These are phyloP conservation scores for Argyrosomus japonicus DNA, from an alignment of 2,113 vertebrate genomes.

Conservation along the genomic window DNA sequence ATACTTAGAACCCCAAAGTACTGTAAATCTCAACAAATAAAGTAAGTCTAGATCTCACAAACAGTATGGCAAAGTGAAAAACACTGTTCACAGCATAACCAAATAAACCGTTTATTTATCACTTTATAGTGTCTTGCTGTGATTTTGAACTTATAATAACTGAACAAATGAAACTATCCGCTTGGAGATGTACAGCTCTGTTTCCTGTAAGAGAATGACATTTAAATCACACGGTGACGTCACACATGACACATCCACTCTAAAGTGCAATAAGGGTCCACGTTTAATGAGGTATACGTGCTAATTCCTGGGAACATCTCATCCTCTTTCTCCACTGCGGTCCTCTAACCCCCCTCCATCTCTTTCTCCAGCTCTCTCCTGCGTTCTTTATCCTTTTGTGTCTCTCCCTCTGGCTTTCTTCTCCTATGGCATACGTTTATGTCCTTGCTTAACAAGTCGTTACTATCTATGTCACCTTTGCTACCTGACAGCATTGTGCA, in stretches of 20 bases:
- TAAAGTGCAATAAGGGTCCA: conserved; percentile 18
- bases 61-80: neutral
- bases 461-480: conserved; percentile 35
- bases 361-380: neutral
- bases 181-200: neutral
- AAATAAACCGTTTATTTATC: neutral
- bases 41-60: neutral
- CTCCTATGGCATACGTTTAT: conserved; percentile 4
- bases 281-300: conserved; percentile 36
- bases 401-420: conserved; percentile 21
- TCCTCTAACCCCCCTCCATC: too few species aligned
- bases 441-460: conserved; percentile 31
- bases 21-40: neutral
- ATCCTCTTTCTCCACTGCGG: neutral
- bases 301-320: conserved; percentile 57
- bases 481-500: conserved; percentile 44
- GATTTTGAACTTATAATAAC: neutral
- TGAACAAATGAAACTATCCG: neutral
- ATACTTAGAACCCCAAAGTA: neutral
- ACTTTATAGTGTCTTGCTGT: neutral
- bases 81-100: neutral
- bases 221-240: neutral
- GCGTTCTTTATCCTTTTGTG: conserved; percentile 22
- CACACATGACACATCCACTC: conserved; percentile 41
- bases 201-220: neutral